Evolutionary conservation across 2,113 vertebrate genomes (phyloP), one percentile per base, ranked within the genome.

Genomic region (Dryoscopus gambensis): DNA sequence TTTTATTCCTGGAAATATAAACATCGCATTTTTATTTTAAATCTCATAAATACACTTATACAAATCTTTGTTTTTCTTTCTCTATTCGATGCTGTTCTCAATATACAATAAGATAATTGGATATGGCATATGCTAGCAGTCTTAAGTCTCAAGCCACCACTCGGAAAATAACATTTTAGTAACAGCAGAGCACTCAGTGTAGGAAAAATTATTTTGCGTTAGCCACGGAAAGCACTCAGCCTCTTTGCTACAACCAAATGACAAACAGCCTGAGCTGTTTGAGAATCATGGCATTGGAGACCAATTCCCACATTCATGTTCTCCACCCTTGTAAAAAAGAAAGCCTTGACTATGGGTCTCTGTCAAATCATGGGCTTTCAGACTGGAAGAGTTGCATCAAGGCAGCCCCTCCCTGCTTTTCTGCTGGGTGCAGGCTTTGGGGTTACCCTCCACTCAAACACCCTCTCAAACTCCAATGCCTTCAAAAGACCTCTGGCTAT

Each of bases 1-100:
- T 87, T 95, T 93, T 80, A 65, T 87, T 94, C 75, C 75, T 93
- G 79, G 68, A 92, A 95, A 83, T 83, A 57, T 13, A 70, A 83
- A 81, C n/a, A 47, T 78, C 19, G 39, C 55, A 15, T 70, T 97
- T 95, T 93, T 79, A 85, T 86, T 90, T 92, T 93, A 81, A 87
- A 81, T 95, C 78, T 85, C 82, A 73, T 49, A 79, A 91, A 76
- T 69, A 30, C 18, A 8, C 85, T 91, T 73, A 30, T 64, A 64
- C 35, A n/a, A 65, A 46, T 46, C 87, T 79, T 64, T 79, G 37
- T 49, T 93, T 94, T 93, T 92, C 87, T 89, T 89, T 75, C 49
- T 75, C 40, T 25, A 85, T 2, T 89, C 25, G 17, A 30, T 52
- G 39, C 81, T 35, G 5, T 75, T 91, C 78, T 70, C 35, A 49